Percentiles rank a stretch among this genome's conserved stretches.
Evolutionary conservation across 2,888 invertebrate genomes (phyloP).

Genomic region (Dolichopus griseipennis): DNA sequence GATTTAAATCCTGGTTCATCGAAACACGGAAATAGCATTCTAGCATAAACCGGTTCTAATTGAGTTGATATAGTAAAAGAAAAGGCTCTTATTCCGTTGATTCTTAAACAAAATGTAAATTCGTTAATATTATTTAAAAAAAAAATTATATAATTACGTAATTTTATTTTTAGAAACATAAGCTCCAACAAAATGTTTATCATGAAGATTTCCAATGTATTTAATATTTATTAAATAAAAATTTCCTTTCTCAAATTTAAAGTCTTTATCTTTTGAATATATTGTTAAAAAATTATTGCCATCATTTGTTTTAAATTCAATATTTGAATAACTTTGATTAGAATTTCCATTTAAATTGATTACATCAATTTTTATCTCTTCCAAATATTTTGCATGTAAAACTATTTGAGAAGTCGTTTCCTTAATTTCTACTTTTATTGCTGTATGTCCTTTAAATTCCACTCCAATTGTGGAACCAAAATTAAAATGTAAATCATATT

Average conservation of each 20-base stretch:
- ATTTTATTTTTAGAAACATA: no score
- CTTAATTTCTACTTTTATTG: conserved; percentile 32
- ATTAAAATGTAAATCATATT: conserved; percentile 44
- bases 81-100: no score
- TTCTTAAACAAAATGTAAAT: no score
- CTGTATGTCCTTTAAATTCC: conserved; percentile 33
- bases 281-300: neutral
- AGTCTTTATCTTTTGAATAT: neutral
- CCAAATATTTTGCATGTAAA: conserved; percentile 33
- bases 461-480: conserved; percentile 31
- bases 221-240: neutral
- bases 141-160: no score
- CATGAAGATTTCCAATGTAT: conserved; percentile 34
- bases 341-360: conserved; percentile 9
- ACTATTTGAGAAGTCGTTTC: conserved; percentile 35
- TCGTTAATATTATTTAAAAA: no score
- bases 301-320: neutral
- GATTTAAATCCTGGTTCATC: conserved; percentile 60
- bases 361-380: conserved; percentile 29
- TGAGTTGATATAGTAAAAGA: conserved; percentile 47
- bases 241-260: neutral
- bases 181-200: no score
- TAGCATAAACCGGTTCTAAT: conserved; percentile 52
- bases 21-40: conserved; percentile 59
- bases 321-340: neutral